Percentiles rank a stretch among this genome's conserved stretches.
Conservation (phyloP, 2,113 vertebrate genomes). For the Pteronura brasiliensis region DNA sequence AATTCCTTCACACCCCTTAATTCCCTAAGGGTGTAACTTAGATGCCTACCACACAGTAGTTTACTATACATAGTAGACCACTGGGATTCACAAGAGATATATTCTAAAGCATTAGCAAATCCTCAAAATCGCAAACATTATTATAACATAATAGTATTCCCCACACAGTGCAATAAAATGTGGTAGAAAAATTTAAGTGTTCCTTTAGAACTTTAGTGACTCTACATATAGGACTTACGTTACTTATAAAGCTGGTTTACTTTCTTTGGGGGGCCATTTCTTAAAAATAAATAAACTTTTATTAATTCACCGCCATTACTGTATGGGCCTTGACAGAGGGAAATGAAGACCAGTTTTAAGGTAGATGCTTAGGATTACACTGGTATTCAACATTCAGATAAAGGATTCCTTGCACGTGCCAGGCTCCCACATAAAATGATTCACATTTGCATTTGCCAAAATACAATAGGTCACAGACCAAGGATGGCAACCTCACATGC, state of each 20-base stretch:
- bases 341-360: not conserved
- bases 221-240: constrained; percentile 49
- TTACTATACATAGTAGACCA: not conserved
- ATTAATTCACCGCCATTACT: constrained; percentile 15
- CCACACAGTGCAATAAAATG: constrained; percentile 17
- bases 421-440: not conserved
- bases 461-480: too few species aligned
- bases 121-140: not conserved
- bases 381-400: not conserved
- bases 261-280: constrained; percentile 37
- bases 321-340: not conserved
- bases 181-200: constrained; percentile 24
- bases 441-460: not conserved
- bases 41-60: constrained; percentile 3
- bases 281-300: constrained; percentile 46
- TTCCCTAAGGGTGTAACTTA: not conserved
- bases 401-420: not conserved
- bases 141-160: not conserved
- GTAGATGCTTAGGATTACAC: not conserved
- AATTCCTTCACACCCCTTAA: not conserved
- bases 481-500: not conserved
- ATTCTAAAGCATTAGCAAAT: constrained; percentile 22
- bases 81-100: constrained; percentile 15
- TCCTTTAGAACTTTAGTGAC: constrained; percentile 33
- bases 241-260: constrained; percentile 27